phyloP scores from a whole-genome alignment of 2,888 invertebrate genomes.

The Parasteatoda lunata region DNA sequence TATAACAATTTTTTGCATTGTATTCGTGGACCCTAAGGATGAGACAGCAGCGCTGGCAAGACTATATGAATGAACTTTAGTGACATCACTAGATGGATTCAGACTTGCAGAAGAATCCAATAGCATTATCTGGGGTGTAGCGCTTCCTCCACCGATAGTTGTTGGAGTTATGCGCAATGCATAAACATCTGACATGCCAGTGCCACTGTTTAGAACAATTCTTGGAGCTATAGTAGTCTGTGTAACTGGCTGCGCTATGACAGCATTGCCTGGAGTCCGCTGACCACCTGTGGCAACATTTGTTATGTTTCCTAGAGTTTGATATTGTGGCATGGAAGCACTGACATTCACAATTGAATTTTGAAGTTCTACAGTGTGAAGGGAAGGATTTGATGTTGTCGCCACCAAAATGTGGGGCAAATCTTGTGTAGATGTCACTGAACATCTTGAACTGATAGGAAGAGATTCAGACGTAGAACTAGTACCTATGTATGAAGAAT shows the following conservation, averaged over 20 bases:
- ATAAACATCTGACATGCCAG: constrained; percentile 31
- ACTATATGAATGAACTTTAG: constrained; percentile 67
- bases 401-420: constrained; percentile 54
- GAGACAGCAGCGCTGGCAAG: constrained; percentile 53
- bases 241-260: constrained; percentile 44
- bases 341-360: constrained; percentile 36
- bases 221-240: constrained; percentile 31
- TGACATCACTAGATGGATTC: constrained; percentile 50
- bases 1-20: constrained; percentile 48
- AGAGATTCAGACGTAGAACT: constrained; percentile 23
- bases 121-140: constrained; percentile 37
- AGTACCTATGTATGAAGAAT: constrained; percentile 9
- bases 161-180: constrained; percentile 43
- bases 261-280: constrained; percentile 34
- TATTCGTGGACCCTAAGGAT: constrained; percentile 10
- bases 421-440: constrained; percentile 49
- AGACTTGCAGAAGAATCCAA: constrained; percentile 30
- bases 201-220: constrained; percentile 35
- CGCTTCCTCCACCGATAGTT: background rate
- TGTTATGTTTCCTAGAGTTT: constrained; percentile 41
- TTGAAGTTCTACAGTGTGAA: constrained; percentile 46
- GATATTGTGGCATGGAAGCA: constrained; percentile 36
- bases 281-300: constrained; percentile 48
- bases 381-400: constrained; percentile 29
- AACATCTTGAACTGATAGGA: constrained; percentile 48